Percentiles rank a stretch among this genome's conserved stretches.
Evolutionary conservation across 1,140 invertebrate genomes (phyloP).

Genomic region (Drosophila pandora): DNA sequence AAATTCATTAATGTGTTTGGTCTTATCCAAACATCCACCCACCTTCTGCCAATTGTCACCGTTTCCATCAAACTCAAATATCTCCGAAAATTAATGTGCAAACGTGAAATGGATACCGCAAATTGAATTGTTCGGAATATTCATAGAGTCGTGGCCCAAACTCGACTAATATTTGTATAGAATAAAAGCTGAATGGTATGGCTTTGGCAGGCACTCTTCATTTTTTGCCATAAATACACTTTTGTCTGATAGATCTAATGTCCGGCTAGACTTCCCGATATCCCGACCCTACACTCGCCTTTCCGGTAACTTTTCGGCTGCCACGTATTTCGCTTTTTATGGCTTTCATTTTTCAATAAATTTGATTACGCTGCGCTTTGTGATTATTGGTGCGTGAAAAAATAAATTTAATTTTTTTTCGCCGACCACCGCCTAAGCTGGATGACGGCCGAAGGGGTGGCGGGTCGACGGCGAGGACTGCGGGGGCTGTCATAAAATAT

Average conservation of each 20-base stretch:
- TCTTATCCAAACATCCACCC: constrained; percentile 19
- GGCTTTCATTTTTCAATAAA: constrained; percentile 80
- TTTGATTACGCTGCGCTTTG: constrained; percentile 81
- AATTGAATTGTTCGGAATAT: constrained; percentile 29
- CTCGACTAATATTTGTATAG: constrained; percentile 24
- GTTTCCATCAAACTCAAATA: not conserved
- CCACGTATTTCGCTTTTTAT: constrained; percentile 68
- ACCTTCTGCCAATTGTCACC: constrained; percentile 5
- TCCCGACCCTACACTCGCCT: not conserved
- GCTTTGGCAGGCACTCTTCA: constrained; percentile 6
- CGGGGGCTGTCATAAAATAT: constrained; percentile 67
- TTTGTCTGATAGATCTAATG: constrained; percentile 7
- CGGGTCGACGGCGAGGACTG: not conserved
- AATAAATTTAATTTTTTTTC: constrained; percentile 73
- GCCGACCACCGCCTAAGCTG: constrained; percentile 52
- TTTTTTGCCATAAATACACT: constrained; percentile 14
- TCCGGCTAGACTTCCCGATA: constrained; percentile 17
- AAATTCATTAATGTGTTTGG: constrained; percentile 39
- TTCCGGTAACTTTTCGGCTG: constrained; percentile 19
- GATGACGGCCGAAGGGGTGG: not conserved
- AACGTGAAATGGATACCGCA: constrained; percentile 17
- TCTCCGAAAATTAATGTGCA: constrained; percentile 11
- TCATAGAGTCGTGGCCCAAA: not conserved
- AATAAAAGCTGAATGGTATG: not conserved
- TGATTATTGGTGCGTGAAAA: constrained; percentile 82